Percentiles rank a stretch among this genome's conserved stretches.
Evolutionary conservation across 2,888 invertebrate species (phyloP).

Genomic region (Esperia sulphurella): DNA sequence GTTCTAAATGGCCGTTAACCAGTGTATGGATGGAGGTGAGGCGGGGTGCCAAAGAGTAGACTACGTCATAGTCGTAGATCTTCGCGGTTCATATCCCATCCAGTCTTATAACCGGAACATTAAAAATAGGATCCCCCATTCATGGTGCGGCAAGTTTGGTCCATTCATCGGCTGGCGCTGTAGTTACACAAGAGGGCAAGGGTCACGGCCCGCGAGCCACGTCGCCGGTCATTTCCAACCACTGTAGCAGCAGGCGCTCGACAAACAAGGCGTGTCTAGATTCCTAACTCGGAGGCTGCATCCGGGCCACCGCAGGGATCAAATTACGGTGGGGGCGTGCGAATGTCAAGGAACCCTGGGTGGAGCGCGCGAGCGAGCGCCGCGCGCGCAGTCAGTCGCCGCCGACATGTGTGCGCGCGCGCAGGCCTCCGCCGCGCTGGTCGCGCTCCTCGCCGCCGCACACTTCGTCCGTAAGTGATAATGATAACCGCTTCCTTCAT

Average conservation of each 20-base stretch:
- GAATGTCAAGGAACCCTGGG: slow-evolving; percentile 75
- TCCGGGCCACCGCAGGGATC: slow-evolving; percentile 70
- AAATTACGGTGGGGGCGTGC: slow-evolving; percentile 60
- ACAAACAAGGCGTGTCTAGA: slow-evolving; percentile 65
- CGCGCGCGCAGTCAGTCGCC: slow-evolving; percentile 24
- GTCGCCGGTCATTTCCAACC: slow-evolving; percentile 45
- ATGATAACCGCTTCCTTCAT: too few species aligned
- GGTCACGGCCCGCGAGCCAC: slow-evolving; percentile 57
- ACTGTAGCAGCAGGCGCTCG: slow-evolving; percentile 44
- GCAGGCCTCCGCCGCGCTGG: slow-evolving; percentile 31
- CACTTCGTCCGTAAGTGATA: slow-evolving; percentile 47
- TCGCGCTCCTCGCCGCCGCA: slow-evolving; percentile 23
- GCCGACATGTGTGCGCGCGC: slow-evolving; percentile 60
- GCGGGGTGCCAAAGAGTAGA: too few species aligned
- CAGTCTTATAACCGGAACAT: slow-evolving; percentile 1
- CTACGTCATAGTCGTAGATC: too few species aligned
- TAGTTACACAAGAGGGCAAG: slow-evolving; percentile 60
- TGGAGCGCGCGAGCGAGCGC: slow-evolving; percentile 12
- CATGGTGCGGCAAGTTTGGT: slow-evolving; percentile 19
- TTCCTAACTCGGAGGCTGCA: slow-evolving; percentile 72
- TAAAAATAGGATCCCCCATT: slow-evolving; percentile 7
- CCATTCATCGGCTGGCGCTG: slow-evolving; percentile 36
- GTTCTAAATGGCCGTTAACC: too few species aligned
- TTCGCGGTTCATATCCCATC: too few species aligned
- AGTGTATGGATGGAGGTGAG: too few species aligned